phyloP scores from a whole-genome alignment of 1,140 invertebrate genomes.

The Episyrphus balteatus region DNA sequence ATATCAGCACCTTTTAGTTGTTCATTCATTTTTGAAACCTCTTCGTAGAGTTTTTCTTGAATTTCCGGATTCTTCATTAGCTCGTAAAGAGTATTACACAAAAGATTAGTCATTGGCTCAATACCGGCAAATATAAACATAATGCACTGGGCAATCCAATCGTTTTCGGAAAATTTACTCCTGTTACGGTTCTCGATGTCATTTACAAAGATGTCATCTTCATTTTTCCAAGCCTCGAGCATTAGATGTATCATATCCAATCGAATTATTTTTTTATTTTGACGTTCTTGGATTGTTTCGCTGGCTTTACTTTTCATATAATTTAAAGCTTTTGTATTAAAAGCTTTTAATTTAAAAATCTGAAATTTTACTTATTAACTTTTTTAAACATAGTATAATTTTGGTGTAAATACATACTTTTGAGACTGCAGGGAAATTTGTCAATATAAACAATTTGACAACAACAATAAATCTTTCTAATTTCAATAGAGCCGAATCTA shows the following conservation, averaged over 20 bases:
- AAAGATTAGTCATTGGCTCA: conserved; percentile 42
- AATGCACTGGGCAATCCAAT: conserved; percentile 45
- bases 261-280: conserved; percentile 31
- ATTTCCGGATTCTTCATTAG: conserved; percentile 42
- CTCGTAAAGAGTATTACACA: conserved; percentile 39
- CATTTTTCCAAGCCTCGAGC: conserved; percentile 33
- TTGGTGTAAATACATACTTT: no score
- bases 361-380: no score
- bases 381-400: no score
- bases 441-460: no score
- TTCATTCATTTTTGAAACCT: conserved; percentile 32
- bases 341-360: no score
- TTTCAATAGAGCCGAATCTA: no score
- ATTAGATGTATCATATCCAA: conserved; percentile 41
- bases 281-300: conserved; percentile 28
- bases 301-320: no score
- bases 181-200: not conserved
- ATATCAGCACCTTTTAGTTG: conserved; percentile 8
- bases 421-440: no score
- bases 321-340: no score
- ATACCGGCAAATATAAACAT: conserved; percentile 48
- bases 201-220: not conserved
- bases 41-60: conserved; percentile 42
- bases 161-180: conserved; percentile 41
- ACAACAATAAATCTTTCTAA: no score